Percentiles rank a stretch among this genome's conserved stretches.
phyloP scores from a whole-genome alignment of 2,888 invertebrate genomes.

The Rhingia rostrata region DNA sequence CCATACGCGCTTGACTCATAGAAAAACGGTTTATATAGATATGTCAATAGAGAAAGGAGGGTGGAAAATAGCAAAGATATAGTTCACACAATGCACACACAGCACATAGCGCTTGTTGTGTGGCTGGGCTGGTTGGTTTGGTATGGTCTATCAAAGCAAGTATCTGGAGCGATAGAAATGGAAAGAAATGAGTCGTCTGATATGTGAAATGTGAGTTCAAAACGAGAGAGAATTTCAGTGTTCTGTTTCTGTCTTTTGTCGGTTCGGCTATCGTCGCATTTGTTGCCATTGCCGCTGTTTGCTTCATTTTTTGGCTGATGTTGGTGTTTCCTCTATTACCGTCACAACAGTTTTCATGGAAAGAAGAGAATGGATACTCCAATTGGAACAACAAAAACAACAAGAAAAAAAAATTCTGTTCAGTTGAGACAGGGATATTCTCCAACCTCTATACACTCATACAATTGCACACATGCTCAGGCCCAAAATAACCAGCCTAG shows the following conservation, averaged over 20 bases:
- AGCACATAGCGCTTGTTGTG: conserved; percentile 1
- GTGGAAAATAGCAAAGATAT: conserved; percentile 33
- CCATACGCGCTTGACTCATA: not conserved
- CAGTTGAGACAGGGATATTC: not conserved
- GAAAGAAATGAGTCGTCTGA: conserved; percentile 6
- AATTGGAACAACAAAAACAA: conserved; percentile 13
- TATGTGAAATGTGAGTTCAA: conserved; percentile 1
- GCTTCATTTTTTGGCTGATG: conserved; percentile 12
- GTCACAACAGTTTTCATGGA: conserved; percentile 17
- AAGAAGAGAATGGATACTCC: conserved; percentile 21
- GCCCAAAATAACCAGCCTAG: not conserved
- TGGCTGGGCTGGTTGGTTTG: not conserved
- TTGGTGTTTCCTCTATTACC: not conserved
- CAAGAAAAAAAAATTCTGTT: not conserved
- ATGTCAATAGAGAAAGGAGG: not conserved
- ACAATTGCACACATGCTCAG: not conserved
- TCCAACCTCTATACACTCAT: conserved; percentile 2
- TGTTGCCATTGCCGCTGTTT: conserved; percentile 41
- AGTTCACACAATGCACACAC: conserved; percentile 15
- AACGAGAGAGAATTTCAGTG: conserved; percentile 7
- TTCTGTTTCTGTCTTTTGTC: not conserved
- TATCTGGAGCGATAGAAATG: conserved; percentile 33
- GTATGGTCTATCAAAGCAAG: conserved; percentile 16
- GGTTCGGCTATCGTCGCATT: no score
- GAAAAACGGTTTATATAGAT: not conserved